These are phyloP conservation scores for Nasonia giraulti DNA, from an alignment of 1,140 invertebrate species.

Conservation along the genomic window DNA sequence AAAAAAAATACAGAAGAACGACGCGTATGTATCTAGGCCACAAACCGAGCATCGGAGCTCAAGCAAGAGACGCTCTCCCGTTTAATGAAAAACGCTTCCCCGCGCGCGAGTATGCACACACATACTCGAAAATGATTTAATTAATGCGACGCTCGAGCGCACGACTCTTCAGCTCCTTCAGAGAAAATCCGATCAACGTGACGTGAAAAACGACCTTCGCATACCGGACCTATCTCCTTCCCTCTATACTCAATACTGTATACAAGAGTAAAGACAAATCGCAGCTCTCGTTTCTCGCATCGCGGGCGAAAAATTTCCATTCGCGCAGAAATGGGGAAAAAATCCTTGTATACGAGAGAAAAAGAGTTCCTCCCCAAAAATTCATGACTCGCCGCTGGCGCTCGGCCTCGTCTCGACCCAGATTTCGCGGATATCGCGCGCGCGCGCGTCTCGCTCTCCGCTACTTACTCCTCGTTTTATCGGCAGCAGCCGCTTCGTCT, in stretches of 20 bases:
- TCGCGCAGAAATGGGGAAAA: background rate
- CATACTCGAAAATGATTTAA: background rate
- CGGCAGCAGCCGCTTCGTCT: background rate
- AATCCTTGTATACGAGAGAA: conserved; percentile 9
- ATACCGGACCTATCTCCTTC: no score
- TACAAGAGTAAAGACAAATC: background rate
- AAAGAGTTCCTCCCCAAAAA: conserved; percentile 11
- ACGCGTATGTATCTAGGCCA: no score
- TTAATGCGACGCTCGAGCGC: background rate
- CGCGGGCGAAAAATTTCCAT: background rate
- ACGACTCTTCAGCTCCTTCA: background rate
- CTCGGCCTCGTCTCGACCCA: conserved; percentile 38
- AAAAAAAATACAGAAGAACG: no score
- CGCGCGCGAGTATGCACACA: background rate
- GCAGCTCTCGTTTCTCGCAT: background rate
- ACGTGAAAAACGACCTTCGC: background rate
- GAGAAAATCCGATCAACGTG: background rate
- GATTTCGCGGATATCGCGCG: conserved; percentile 12
- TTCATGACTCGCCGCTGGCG: conserved; percentile 41
- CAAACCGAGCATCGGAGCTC: background rate
- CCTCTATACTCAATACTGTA: no score
- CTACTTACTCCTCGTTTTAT: background rate
- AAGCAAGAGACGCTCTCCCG: background rate
- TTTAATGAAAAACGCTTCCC: conserved; percentile 9
- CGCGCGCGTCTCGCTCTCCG: background rate